Evolutionary conservation across 2,113 vertebrate species (phyloP).

Genomic region (Daphoenositta chrysoptera): DNA sequence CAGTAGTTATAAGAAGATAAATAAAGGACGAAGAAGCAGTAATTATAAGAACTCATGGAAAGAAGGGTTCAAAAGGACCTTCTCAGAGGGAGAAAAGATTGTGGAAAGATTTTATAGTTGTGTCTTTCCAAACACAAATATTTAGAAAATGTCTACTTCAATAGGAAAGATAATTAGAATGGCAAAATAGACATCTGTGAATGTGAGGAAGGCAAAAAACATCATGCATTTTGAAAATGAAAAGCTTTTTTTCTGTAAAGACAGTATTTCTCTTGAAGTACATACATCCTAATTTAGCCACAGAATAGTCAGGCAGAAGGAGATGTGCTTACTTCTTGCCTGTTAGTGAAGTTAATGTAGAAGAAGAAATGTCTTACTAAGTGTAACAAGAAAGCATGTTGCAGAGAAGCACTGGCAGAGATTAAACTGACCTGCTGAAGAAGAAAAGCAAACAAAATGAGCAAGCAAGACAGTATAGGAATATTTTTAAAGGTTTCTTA

Average conservation of each 20-base stretch:
- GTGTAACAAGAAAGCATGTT: background rate
- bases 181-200: background rate
- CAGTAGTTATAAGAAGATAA: background rate
- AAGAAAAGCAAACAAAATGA: background rate
- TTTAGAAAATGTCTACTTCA: background rate
- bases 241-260: background rate
- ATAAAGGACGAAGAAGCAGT: background rate
- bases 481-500: background rate
- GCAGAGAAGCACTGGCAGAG: background rate
- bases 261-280: background rate
- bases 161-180: background rate
- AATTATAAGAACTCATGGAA: background rate
- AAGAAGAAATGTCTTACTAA: background rate
- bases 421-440: background rate
- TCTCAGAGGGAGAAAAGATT: background rate
- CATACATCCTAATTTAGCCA: background rate
- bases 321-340: background rate
- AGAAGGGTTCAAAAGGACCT: background rate
- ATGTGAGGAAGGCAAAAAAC: background rate
- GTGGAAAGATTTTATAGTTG: background rate
- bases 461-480: background rate
- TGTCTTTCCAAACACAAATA: background rate
- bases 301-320: background rate
- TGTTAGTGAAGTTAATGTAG: background rate
- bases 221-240: background rate